phyloP scores from a whole-genome alignment of 2,113 vertebrate species.

The Lepus timidus region DNA sequence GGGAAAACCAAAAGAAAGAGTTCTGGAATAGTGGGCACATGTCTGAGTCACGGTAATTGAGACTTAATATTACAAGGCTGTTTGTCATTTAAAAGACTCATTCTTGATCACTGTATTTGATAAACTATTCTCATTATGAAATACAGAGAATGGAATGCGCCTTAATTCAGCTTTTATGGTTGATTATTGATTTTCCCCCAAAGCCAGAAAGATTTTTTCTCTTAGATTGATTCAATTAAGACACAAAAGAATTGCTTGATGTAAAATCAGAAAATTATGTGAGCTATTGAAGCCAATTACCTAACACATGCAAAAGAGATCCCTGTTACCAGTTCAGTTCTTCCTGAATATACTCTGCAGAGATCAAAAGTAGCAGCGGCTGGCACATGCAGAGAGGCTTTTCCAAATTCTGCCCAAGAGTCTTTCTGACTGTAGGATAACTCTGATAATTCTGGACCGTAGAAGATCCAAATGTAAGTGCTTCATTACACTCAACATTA shows the following conservation, averaged over 20 bases:
- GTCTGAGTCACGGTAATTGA: not conserved
- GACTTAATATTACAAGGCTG: not conserved
- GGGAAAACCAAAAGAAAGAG: not conserved
- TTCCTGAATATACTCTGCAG: not conserved
- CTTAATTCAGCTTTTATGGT: not conserved
- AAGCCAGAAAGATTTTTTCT: not conserved
- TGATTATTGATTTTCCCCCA: not conserved
- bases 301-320: not conserved
- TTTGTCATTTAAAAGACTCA: constrained; percentile 11
- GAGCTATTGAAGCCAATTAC: not conserved
- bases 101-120: not conserved
- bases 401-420: not conserved
- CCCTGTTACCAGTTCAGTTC: not conserved
- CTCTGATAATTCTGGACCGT: not conserved
- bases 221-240: constrained; percentile 16
- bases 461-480: not conserved
- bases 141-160: not conserved
- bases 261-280: not conserved
- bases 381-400: not conserved
- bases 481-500: not conserved
- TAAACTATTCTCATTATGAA: not conserved
- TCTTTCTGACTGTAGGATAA: not conserved
- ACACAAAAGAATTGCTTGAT: not conserved
- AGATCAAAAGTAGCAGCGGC: not conserved
- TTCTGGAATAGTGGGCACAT: not conserved